These are phyloP conservation scores for Nephrotoma guestfalica DNA, from an alignment of 2,888 invertebrate species.

Conservation along the genomic window DNA sequence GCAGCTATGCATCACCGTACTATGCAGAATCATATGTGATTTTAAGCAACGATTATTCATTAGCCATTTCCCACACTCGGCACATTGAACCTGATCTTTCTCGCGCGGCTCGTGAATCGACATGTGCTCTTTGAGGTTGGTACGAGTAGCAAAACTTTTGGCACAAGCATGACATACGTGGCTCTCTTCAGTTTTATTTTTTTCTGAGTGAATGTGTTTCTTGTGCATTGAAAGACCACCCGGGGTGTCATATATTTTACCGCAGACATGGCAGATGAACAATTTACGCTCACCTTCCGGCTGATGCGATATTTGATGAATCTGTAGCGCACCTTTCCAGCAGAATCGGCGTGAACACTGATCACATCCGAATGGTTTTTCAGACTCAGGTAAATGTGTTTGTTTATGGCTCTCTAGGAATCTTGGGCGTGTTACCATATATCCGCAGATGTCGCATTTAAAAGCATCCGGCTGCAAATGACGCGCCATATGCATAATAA, in stretches of 20 bases:
- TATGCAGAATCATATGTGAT: conserved; percentile 12
- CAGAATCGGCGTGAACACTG: conserved; percentile 10
- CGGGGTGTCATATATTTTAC: conserved; percentile 10
- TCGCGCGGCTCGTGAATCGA: conserved; percentile 10
- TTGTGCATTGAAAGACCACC: conserved; percentile 12
- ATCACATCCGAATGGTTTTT: conserved; percentile 11
- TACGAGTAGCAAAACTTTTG: conserved; percentile 11
- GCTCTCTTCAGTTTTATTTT: background rate
- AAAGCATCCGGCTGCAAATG: conserved; percentile 12
- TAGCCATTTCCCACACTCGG: conserved; percentile 11
- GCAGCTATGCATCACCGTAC: conserved; percentile 7
- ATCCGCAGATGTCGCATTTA: conserved; percentile 10
- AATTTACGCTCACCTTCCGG: conserved; percentile 7
- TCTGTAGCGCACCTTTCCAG: conserved; percentile 12
- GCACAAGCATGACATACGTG: conserved; percentile 12
- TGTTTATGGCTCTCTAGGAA: conserved; percentile 11
- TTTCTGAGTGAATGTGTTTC: conserved; percentile 5
- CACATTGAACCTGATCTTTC: conserved; percentile 11
- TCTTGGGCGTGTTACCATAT: conserved; percentile 11
- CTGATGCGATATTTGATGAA: conserved; percentile 12
- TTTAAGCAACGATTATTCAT: conserved; percentile 13
- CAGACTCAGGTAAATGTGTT: conserved; percentile 10
- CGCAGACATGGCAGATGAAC: conserved; percentile 10
- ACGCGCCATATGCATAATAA: conserved; percentile 11
- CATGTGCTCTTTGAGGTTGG: conserved; percentile 11